Base-by-base conservation (phyloP, 2,888 invertebrate species). In the Diadegma fenestrale region DNA sequence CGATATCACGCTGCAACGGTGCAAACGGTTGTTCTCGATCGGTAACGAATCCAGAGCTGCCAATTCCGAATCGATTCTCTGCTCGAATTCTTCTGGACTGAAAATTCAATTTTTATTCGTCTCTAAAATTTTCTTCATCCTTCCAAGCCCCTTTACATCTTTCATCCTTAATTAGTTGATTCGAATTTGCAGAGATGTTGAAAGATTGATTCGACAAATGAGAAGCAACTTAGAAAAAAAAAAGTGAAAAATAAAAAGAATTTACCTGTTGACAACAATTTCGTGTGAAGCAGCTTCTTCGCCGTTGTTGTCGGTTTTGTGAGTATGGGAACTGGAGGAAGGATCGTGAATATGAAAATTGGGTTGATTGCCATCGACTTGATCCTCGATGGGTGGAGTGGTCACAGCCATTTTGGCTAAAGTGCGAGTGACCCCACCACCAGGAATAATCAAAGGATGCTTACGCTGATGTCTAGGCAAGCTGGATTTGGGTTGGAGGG, bases 371-470 rank as follows among this genome's bases (percentile, higher is more conserved):
- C 93, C 93, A 64, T 94, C 94, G 1, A 94, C 92, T 68, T 93
- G 93, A 81, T 94, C 94, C 72, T 94, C 94, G 0, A 91, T 80
- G 0, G 92, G 90, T 14, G 94, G 94, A 12, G 94, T 94, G 2
- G 94, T 91, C 17, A 93, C 94, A 58, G 94, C 94, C 86, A 96
- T 95, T 90, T 96, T 96, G 78, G 95, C 96, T 0, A 96, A 90
- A 0, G 96, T 96, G 58, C 96, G 94, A 88, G 96, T 96, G 2
- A 96, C 93, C 3, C 95, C 96, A 26, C 95, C 95, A 5, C 95
- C 95, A 3, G 97, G 97, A 89, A 97, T 96, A 73, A 97, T 96
- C 51, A 98, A 94, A 0, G 98, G 97, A 94, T 97, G 97, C 92
- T 97, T 98, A 54, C 98, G 95, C 80, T 97, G 97, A 91, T 97